Base-by-base conservation (phyloP, 2,888 invertebrate species). In the Lithophane semibrunnea region DNA sequence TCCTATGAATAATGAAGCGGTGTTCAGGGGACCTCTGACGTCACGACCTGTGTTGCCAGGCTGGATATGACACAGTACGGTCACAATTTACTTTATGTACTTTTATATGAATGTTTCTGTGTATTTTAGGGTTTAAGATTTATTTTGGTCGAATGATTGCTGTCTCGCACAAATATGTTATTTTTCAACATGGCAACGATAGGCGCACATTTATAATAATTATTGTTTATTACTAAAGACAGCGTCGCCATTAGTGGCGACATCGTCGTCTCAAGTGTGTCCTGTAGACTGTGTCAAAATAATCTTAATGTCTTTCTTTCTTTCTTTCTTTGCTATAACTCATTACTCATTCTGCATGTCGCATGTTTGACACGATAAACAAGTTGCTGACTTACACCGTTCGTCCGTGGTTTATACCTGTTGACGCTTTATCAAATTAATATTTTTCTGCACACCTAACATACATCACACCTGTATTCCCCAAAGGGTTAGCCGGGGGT, bases 1-100 rank as follows among this genome's bases (percentile, higher is more conserved):
- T 77, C 76, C 77, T 71, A 83, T 89, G 90, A 89, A 89, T 90
- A 90, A 89, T 82, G 84, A 86, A 90, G 73, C 52, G 77, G 77
- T 68, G 79, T 84, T 84, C 67, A 77, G 79, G 74, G 77, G 71
- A 77, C 79, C 70, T 75, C 77, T 81, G 80, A 86, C 87, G 83
- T 86, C 79, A 75, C 70, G 77, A 75, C 52, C 69, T 56, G 80
- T 79, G 84, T 73, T 87, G 82, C 79, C 61, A 73, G 54, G 10
- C 54, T 69, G 74, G 47, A 37, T 71, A 49, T 63, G 64, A 80
- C 44, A 54, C 49, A 71, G 56, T 61, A 29, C 29, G 61, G 24
- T 24, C 67, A 68, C 60, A 47, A 47, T 60, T 72, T 69, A 73
- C 29, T 24, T 24, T 69, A 54, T 18, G 49, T 60, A 24, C 21